Evolutionary conservation across 2,113 vertebrate species (phyloP), one percentile per base, ranked within the genome.

Genomic region (Perca fluviatilis): DNA sequence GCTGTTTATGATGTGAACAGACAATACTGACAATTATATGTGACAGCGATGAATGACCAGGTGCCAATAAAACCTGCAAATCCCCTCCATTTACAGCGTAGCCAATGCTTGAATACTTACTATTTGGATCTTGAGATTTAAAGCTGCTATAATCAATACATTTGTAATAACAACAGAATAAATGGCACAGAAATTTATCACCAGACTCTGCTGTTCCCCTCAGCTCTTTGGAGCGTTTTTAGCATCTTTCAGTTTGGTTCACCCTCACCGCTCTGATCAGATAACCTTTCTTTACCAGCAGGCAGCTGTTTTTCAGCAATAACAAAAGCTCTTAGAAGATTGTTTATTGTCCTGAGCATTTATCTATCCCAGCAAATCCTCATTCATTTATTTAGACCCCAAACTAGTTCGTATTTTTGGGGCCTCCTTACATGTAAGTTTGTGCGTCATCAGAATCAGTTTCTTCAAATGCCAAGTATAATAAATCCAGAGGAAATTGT

Each of bases 341-440:
- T 46, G 14, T 3, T 77, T 66, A 33, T 80, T 83, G 50, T 57
- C 33, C 27, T 23, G 27, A 63, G 54, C 43, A 10, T 60, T 71
- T 43, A 63, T 46, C 65, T 18, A 64, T 79, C 49, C 56, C 49
- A 74, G 33, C 53, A 80, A 30, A 85, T 64, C 11, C 69, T 61
- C 16, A 23, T 54, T 64, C 76, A 79, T 87, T 85, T 69, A 83
- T 77, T 71, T 43, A 63, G 79, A 23, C 18, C 33, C 62, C 50
- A 80, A 67, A 84, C 33, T 46, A 67, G 61, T 68, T 84, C 58
- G 8, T 58, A 53, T 66, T 80, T 86, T 66, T 81, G 64, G 15
- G 21, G 30, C 33, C 0, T 14, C 10, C 19, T 63, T 68, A 54
- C 67, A 36, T 21, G 25, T 54, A 40, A 27, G 51, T 57, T 69